Evolutionary conservation across 2,113 vertebrate genomes (phyloP).

Genomic region (Eclectus roratus): DNA sequence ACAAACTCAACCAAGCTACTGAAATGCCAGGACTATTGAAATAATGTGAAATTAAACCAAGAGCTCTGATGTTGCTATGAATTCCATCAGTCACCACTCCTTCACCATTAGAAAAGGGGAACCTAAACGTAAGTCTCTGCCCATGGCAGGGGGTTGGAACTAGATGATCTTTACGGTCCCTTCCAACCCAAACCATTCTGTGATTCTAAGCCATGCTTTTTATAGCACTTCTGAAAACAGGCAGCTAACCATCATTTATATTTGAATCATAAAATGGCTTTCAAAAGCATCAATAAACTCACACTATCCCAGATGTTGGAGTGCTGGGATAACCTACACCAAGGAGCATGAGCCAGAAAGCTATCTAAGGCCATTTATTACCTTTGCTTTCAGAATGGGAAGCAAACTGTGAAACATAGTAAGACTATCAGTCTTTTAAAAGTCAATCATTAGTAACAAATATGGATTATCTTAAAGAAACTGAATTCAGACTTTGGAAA

Average conservation of each 20-base stretch:
- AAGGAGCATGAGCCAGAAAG: not conserved
- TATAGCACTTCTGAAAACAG: not conserved
- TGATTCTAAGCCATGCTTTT: not conserved
- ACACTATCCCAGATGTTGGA: fast-evolving
- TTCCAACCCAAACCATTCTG: not conserved
- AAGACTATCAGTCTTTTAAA: not conserved
- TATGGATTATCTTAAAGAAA: not conserved
- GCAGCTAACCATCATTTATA: not conserved
- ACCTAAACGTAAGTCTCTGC: not conserved
- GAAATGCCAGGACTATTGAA: not conserved
- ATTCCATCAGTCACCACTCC: not conserved
- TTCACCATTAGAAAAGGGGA: not conserved
- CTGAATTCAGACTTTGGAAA: not conserved
- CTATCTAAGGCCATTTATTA: not conserved
- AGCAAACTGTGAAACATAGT: not conserved
- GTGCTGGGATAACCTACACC: not conserved
- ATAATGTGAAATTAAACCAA: not conserved
- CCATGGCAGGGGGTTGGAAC: not conserved
- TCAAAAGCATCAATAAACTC: not conserved
- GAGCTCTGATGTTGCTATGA: not conserved
- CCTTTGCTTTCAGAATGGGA: not conserved
- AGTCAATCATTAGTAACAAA: not conserved
- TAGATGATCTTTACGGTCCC: not conserved
- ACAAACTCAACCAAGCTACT: not conserved
- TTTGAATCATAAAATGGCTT: not conserved